Conservation (phyloP, 1,140 invertebrate species). For the Melanaphis sacchari region DNA sequence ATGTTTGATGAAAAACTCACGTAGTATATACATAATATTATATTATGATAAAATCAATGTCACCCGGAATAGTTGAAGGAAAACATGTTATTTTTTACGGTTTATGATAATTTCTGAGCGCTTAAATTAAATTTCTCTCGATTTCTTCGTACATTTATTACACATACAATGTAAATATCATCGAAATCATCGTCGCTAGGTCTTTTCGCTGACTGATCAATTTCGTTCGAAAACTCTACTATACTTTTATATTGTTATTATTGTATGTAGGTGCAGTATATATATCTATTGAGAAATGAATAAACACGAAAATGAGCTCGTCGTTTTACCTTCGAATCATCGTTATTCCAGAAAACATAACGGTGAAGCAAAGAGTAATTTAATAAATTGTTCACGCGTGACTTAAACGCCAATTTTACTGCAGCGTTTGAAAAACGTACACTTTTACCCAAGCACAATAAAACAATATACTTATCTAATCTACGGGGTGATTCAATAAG, state of each 20-base stretch:
- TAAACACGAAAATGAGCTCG: not conserved
- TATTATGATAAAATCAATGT: not conserved
- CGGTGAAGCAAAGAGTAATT: not conserved
- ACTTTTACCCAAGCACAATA: not conserved
- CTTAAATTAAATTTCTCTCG: conserved; percentile 2
- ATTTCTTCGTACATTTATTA: conserved; percentile 5
- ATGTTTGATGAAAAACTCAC: not conserved
- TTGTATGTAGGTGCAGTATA: not conserved
- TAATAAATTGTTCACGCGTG: not conserved
- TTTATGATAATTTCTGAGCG: not conserved
- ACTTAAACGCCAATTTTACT: conserved; percentile 5
- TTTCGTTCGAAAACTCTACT: not conserved
- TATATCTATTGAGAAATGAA: not conserved
- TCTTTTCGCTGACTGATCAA: not conserved
- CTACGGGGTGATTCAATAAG: not conserved
- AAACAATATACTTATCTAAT: not conserved
- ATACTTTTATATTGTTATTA: not conserved
- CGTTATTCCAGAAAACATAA: not conserved
- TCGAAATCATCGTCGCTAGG: not conserved
- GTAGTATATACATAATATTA: not conserved
- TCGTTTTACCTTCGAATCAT: not conserved
- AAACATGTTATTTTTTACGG: not conserved
- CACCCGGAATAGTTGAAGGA: not conserved
- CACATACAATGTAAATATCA: not conserved
- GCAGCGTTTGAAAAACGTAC: not conserved